A percentile compares a stretch with the other conserved stretches of the same genome.
Evolutionary conservation across 2,888 invertebrate genomes (phyloP).

Genomic region (Plebejus melissa): DNA sequence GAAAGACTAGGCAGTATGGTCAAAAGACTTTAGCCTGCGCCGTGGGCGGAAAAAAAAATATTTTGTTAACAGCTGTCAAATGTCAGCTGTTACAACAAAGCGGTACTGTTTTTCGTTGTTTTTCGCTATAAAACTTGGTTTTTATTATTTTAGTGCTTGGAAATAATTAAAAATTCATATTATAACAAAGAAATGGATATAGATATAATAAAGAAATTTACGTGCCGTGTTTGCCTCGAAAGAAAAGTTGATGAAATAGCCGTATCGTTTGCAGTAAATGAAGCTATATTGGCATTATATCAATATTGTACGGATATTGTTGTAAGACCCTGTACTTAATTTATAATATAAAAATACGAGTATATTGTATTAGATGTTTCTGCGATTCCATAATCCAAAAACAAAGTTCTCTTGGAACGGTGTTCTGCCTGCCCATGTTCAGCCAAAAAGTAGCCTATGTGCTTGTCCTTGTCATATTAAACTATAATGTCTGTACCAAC

Average conservation of each 20-base stretch:
- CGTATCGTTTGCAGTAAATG: constrained; percentile 39
- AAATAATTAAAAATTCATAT: background rate
- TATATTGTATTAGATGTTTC: no score
- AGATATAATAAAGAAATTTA: constrained; percentile 31
- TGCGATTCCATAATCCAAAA: background rate
- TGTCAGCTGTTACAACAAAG: background rate
- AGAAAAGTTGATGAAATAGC: constrained; percentile 36
- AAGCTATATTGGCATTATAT: constrained; percentile 43
- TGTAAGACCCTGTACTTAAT: constrained; percentile 41
- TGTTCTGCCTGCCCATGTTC: background rate
- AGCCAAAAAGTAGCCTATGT: no score
- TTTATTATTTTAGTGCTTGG: background rate
- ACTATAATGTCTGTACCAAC: background rate
- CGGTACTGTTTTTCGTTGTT: background rate
- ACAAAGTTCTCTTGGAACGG: background rate
- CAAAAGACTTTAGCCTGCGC: no score
- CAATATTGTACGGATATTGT: constrained; percentile 52
- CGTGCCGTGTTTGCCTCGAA: constrained; percentile 50
- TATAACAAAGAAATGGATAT: background rate
- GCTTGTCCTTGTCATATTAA: no score
- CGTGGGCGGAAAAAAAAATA: no score
- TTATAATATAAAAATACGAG: no score
- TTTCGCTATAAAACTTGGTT: no score
- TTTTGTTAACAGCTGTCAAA: no score
- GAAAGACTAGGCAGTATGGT: no score